Evolutionary conservation across 2,113 vertebrate genomes (phyloP), one percentile per base, ranked within the genome.

Genomic region (Toxotes jaculatrix): DNA sequence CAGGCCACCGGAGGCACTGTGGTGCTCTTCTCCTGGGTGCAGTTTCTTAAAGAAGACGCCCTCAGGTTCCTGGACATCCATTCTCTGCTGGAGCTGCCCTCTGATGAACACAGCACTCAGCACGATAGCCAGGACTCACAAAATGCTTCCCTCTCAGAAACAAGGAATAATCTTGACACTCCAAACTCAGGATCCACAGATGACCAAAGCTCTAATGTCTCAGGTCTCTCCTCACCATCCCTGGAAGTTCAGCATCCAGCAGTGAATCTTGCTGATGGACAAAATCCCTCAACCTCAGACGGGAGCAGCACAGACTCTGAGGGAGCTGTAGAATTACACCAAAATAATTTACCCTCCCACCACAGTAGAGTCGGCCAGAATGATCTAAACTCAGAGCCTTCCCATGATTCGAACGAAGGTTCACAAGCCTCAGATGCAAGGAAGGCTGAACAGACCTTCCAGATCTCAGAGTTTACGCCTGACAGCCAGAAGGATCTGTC

Each of bases 11-110:
- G 89, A 32, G 97, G 96, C 80, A 89, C 91, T 0, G 97, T 97
- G 88, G 95, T 98, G 77, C 89, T 98, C 11, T 98, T 98, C 91
- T 95, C 96, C 78, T 98, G 97, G 97, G 95, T 96, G 45, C 97
- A 97, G 88, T 98, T 98, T 83, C 95, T 98, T 49, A 97, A 94
- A 92, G 96, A 97, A 79, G 97, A 97, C 34, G 93, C 96, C 0
- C 80, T 98, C 43, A 89, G 68, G 2, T 97, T 96, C 83, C 90
- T 98, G 87, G 94, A 96, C 32, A 96, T 98, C 79, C 87, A 89
- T 10, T 95, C 93, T 8, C 92, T 94, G 0, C 95, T 97, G 38
- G 96, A 97, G 88, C 94, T 97, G 6, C 79, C 34, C 82, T 90
- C 75, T 91, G 90, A 78, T 85, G 73, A 72, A 38, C 61, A 0